These are phyloP conservation scores for Ditylenchus dipsaci DNA, from an alignment of 1,140 invertebrate genomes.

Conservation along the genomic window DNA sequence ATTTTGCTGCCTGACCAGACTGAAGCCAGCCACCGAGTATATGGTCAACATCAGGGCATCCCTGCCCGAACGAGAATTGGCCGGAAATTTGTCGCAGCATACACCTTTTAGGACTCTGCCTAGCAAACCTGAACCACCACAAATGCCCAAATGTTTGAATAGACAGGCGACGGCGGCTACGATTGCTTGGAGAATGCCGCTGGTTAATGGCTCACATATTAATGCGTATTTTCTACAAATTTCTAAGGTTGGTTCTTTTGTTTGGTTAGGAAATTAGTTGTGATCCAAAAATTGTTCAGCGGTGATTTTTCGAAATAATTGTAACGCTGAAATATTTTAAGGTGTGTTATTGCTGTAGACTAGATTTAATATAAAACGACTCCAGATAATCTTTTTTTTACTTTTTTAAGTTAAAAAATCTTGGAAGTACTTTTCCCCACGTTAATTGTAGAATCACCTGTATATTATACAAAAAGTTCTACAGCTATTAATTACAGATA, in stretches of 20 bases:
- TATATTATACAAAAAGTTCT: too few species aligned
- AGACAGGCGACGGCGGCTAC: constrained; percentile 30
- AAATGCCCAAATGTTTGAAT: constrained; percentile 18
- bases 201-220: constrained; percentile 39
- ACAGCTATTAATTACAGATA: too few species aligned
- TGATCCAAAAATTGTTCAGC: too few species aligned
- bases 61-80: constrained; percentile 45
- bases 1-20: background rate
- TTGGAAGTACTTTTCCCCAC: too few species aligned
- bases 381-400: too few species aligned
- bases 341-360: too few species aligned
- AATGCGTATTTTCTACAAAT: constrained; percentile 39
- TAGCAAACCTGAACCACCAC: constrained; percentile 38
- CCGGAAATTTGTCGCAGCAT: constrained; percentile 42
- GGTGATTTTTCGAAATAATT: background rate
- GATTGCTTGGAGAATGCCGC: constrained; percentile 34
- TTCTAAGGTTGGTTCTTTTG: constrained; percentile 44
- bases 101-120: constrained; percentile 36
- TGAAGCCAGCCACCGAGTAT: constrained; percentile 48
- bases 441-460: too few species aligned
- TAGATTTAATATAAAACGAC: too few species aligned
- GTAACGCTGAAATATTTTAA: too few species aligned
- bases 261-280: too few species aligned
- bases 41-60: constrained; percentile 41
- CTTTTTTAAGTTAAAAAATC: too few species aligned